Conservation (phyloP, 2,797 vertebrate species). For the Crocidura indochinensis region DNA sequence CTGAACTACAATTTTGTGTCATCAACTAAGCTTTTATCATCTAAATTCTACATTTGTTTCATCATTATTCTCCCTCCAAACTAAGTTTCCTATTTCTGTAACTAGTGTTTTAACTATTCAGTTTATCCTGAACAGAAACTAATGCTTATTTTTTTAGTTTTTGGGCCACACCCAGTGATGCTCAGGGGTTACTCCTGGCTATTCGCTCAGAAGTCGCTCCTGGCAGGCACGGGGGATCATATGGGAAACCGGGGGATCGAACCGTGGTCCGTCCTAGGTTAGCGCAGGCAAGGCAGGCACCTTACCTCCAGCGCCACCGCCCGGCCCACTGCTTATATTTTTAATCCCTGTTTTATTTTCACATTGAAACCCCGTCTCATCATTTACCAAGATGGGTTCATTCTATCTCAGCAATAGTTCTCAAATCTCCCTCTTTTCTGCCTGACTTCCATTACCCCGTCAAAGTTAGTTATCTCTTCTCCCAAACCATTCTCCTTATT, state of each 20-base stretch:
- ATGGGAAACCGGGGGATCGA: too few relatives aligned
- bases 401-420: not conserved
- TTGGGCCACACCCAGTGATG: too few relatives aligned
- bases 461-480: not conserved
- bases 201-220: too few relatives aligned
- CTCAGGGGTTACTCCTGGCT: too few relatives aligned
- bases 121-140: slow-evolving; percentile 5
- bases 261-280: too few relatives aligned
- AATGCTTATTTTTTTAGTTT: too few relatives aligned
- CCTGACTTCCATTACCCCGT: not conserved
- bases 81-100: not conserved
- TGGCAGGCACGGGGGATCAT: too few relatives aligned
- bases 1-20: not conserved
- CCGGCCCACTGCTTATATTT: too few relatives aligned
- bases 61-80: not conserved
- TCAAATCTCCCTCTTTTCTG: not conserved
- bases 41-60: not conserved
- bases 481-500: not conserved
- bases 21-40: not conserved
- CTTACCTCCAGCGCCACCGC: too few relatives aligned
- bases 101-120: not conserved
- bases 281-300: too few relatives aligned
- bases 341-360: not conserved
- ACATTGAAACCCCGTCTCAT: not conserved
- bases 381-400: not conserved